Evolutionary conservation across 2,113 vertebrate genomes (phyloP), one percentile per base, ranked within the genome.

Genomic region (Scortum barcoo): DNA sequence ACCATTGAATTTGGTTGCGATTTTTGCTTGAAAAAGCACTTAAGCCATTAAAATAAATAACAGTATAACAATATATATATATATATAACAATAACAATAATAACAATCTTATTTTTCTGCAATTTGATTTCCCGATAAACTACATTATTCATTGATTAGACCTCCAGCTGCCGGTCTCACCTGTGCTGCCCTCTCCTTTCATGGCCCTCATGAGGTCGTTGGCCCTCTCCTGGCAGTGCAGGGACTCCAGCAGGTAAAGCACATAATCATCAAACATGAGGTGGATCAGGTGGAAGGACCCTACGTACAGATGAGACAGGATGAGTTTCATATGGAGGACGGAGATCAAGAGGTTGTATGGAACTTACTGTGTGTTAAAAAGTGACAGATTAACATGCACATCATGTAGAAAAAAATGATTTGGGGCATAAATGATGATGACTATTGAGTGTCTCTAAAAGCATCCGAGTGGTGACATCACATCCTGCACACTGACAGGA

Each of bases 201-300:
- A 99, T 99, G 84, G 98, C 96, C 79, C 96, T 96, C 97, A 99
- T 97, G 62, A 99, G 96, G 86, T 99, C 98, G 14, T 96, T 98
- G 94, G 98, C 97, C 76, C 97, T 95, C 91, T 99, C 98, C 93
- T 99, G 98, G 89, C 97, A 99, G 84, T 99, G 98, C 66, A 99
- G 95, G 12, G 98, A 99, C 87, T 99, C 98, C 90, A 99, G 92
- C 87, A 99, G 94, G 93, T 99, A 99, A 72, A 99, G 96, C 68
- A 99, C 98, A 1, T 99, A 99, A 90, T 99, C 98, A 83, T 99
- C 98, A 61, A 99, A 99, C 97, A 99, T 99, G 93, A 99, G 93
- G 72, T 99, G 98, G 81, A 99, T 99, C 90, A 99, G 95, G 93
- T 99, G 98, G 86, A 99, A 99, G 63, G 98, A 99, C 19, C 98